Conservation (phyloP, 2,888 invertebrate species). For the Papilio elwesi region DNA sequence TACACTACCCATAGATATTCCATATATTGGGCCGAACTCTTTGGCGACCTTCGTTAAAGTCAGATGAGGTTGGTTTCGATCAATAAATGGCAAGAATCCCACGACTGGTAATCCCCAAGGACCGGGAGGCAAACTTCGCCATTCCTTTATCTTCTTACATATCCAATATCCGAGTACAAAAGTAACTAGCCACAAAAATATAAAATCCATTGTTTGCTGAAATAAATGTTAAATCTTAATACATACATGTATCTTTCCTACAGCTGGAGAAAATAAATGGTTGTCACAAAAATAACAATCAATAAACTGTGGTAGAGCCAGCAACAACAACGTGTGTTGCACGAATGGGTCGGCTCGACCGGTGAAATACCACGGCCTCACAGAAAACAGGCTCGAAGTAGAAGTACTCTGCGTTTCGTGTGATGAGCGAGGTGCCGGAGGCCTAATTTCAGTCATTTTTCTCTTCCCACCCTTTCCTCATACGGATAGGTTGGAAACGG, state of each 20-base stretch:
- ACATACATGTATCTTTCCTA: not conserved
- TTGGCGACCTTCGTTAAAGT: conserved; percentile 87
- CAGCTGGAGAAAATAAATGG: not conserved
- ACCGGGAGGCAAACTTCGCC: conserved; percentile 88
- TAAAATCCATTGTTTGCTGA: conserved; percentile 47
- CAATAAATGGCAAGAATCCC: conserved; percentile 91
- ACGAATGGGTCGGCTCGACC: too few relatives aligned
- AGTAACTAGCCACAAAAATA: conserved; percentile 48
- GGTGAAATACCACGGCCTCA: too few relatives aligned
- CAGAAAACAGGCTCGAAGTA: too few relatives aligned
- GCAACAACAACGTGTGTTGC: too few relatives aligned
- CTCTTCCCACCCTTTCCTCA: too few relatives aligned
- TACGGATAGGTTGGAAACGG: too few relatives aligned
- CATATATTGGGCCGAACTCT: conserved; percentile 90
- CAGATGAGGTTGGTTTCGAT: conserved; percentile 87
- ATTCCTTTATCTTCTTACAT: conserved; percentile 67
- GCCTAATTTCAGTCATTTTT: too few relatives aligned
- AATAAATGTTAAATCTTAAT: not conserved
- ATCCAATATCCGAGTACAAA: conserved; percentile 58
- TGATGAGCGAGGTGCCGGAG: too few relatives aligned
- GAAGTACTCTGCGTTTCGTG: too few relatives aligned
- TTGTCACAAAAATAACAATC: not conserved
- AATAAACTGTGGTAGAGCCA: not conserved
- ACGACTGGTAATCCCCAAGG: conserved; percentile 91
- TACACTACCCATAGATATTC: conserved; percentile 89